Base-by-base conservation (phyloP, 2,888 invertebrate species). In the Eupsilia transversa region DNA sequence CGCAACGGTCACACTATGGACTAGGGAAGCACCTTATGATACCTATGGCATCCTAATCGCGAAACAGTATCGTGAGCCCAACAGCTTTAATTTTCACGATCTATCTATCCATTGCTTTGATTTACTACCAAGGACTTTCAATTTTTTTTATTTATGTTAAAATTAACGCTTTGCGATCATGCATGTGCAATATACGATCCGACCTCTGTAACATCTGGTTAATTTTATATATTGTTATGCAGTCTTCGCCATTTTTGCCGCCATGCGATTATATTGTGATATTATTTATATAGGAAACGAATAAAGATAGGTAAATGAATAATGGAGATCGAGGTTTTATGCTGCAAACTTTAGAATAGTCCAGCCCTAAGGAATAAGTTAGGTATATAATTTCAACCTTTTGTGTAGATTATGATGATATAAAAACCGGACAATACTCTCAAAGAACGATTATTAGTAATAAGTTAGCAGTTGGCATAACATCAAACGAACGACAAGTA, bases 11-110 rank as follows among this genome's bases (percentile, higher is more conserved):
- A 67, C 49, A 43, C 23, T 41, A 23, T 27, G 33, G n/a, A 52
- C 38, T 66, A 33, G n/a, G 35, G n/a, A 41, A 30, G 59, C 59
- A 70, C 49, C 35, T 2, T n/a, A 54, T 6, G 43, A n/a, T 17
- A 56, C 43, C 27, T 46, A 30, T 17, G 46, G 41, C 23, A 65
- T n/a, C 65, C 10, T 46, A 38, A 57, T 46, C 30, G 23, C 46
- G 20, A 64, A 72, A 49, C 56, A 38, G n/a, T 57, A 46, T 23
- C 33, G 38, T 46, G 30, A 56, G 35, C 14, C 23, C 17, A 35
- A 63, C 27, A 46, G 46, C n/a, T 56, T 77, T 23, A 14, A 27
- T n/a, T 46, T 77, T 74, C 7, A 23, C 10, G 14, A 43, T 23
- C 43, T 35, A 20, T 54, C n/a, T 23, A 61, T 27, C 17, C 2